These are phyloP conservation scores for Danionella cerebrum DNA, from an alignment of 2,113 vertebrate species.

Conservation along the genomic window DNA sequence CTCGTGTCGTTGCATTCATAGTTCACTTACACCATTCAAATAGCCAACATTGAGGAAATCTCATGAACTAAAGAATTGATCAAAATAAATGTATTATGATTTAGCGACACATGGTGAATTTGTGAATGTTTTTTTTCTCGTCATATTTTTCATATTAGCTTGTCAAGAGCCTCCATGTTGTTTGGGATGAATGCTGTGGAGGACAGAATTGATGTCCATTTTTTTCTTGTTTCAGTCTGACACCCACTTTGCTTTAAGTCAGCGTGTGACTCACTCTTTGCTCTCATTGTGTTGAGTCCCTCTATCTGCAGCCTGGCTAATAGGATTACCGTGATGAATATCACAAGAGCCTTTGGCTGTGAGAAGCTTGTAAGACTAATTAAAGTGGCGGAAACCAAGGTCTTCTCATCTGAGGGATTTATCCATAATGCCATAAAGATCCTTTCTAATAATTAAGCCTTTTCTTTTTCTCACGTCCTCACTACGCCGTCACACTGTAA, in stretches of 20 bases:
- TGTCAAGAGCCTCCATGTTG: no score
- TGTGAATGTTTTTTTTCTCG: no score
- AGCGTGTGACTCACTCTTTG: neutral
- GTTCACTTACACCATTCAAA: no score
- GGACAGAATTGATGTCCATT: neutral
- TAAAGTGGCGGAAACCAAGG: slow-evolving; percentile 39
- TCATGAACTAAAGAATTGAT: no score
- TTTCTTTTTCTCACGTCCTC: neutral
- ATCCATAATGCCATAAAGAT: slow-evolving; percentile 33
- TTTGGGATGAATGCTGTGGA: no score
- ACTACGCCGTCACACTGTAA: neutral
- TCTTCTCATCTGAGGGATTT: slow-evolving; percentile 33
- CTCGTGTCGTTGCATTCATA: no score
- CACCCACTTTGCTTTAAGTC: neutral
- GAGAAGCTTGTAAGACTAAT: slow-evolving; percentile 49
- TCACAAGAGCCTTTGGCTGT: slow-evolving; percentile 44
- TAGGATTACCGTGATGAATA: slow-evolving; percentile 60
- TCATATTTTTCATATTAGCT: no score
- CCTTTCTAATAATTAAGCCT: slow-evolving; percentile 25
- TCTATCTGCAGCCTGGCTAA: slow-evolving; percentile 42
- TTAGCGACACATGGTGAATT: no score
- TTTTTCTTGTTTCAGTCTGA: neutral
- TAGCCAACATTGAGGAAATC: no score
- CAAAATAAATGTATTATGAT: no score
- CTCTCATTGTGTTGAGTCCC: neutral